Evolutionary conservation across 2,797 vertebrate genomes (phyloP).

Genomic region (Myripristis jacobus): DNA sequence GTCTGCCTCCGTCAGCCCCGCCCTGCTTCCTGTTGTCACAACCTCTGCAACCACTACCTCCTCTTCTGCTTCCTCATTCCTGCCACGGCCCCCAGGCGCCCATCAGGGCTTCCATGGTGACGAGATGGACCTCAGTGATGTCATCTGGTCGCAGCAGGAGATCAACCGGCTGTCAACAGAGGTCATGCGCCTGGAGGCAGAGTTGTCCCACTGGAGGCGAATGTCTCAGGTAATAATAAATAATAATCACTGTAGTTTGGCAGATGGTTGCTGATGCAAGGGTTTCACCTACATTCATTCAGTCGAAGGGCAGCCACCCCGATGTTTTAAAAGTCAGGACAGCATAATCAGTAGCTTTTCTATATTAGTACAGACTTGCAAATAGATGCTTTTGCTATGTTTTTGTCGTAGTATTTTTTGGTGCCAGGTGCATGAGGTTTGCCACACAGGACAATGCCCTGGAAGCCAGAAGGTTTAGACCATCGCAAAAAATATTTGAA

Average conservation of each 20-base stretch:
- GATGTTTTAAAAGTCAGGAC: too few species aligned
- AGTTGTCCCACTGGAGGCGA: conserved; percentile 92
- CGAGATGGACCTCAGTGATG: conserved; percentile 94
- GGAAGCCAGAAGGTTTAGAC: background rate
- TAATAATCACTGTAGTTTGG: background rate
- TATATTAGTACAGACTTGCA: too few species aligned
- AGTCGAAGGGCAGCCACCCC: background rate
- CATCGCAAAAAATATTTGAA: too few species aligned
- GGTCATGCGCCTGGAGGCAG: conserved; percentile 89
- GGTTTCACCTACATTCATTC: too few species aligned
- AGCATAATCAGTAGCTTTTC: too few species aligned
- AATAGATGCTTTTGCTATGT: background rate
- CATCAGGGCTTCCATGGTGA: conserved; percentile 89
- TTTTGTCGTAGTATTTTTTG: background rate
- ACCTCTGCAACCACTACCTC: conserved; percentile 70
- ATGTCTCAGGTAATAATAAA: conserved; percentile 86
- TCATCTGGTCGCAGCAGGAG: conserved; percentile 97
- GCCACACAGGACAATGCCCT: background rate
- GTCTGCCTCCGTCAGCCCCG: conserved; percentile 55
- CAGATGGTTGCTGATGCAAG: background rate
- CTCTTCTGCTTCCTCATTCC: conserved; percentile 79
- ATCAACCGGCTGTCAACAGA: conserved; percentile 94
- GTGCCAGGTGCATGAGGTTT: background rate
- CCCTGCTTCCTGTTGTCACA: conserved; percentile 74
- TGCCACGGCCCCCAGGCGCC: conserved; percentile 74